These are phyloP conservation scores for Ochropleura leucogaster DNA, from an alignment of 2,888 invertebrate species.

Conservation along the genomic window DNA sequence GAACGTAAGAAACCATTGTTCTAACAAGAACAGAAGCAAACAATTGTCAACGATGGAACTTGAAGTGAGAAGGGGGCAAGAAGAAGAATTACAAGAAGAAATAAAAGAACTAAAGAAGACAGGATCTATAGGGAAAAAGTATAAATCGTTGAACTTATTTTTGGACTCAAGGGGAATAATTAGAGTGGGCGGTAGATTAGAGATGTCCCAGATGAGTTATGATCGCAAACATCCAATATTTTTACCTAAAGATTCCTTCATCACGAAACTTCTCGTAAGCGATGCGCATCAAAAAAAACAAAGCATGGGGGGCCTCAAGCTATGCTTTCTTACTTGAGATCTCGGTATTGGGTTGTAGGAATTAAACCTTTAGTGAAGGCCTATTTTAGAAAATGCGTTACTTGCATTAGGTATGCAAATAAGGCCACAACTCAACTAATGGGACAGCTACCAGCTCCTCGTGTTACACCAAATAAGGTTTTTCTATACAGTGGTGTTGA, in stretches of 20 bases:
- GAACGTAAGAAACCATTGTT: not conserved
- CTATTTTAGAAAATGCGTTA: not conserved
- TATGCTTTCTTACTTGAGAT: constrained; percentile 17
- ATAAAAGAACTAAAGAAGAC: not conserved
- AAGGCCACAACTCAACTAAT: not conserved
- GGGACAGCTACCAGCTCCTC: not conserved
- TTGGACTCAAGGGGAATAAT: too few species aligned
- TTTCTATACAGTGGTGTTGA: constrained; percentile 1
- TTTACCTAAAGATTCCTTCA: not conserved
- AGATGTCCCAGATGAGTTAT: too few species aligned
- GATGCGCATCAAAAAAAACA: constrained; percentile 25
- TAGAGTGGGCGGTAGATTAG: too few species aligned
- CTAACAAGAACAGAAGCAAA: constrained; percentile 2
- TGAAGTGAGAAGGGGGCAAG: not conserved
- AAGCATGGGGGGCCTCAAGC: constrained; percentile 33
- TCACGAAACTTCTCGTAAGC: constrained; percentile 6
- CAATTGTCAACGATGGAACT: not conserved
- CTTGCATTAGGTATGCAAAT: constrained; percentile 9
- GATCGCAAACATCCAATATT: too few species aligned
- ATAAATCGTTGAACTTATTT: not conserved
- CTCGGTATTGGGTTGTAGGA: constrained; percentile 9
- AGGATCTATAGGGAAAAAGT: not conserved
- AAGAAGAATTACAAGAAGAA: not conserved
- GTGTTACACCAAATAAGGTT: not conserved
- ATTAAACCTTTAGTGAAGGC: constrained; percentile 1